phyloP scores from a whole-genome alignment of 2,797 vertebrate genomes.

The Melanogrammus aeglefinus region DNA sequence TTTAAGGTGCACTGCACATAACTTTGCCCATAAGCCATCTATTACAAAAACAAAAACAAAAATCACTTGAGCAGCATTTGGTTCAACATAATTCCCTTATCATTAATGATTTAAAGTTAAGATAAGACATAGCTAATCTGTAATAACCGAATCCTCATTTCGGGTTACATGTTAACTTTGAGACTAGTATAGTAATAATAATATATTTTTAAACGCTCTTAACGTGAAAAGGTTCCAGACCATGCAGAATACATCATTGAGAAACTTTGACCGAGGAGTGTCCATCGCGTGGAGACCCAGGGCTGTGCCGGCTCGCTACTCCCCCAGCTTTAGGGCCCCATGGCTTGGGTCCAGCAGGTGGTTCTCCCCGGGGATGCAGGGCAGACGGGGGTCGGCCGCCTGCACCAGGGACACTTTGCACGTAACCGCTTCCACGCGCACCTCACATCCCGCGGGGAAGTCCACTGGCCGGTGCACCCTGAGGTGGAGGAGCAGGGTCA shows the following conservation, averaged over 20 bases:
- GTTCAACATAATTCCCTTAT: neutral
- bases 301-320: conserved; percentile 59
- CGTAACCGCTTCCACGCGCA: conserved; percentile 79
- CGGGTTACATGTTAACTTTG: too few species aligned
- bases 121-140: neutral
- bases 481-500: conserved; percentile 8
- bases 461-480: conserved; percentile 90
- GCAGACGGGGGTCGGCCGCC: conserved; percentile 79
- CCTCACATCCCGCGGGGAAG: conserved; percentile 86
- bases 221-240: neutral
- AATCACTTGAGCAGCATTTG: neutral
- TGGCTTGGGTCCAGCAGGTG: conserved; percentile 69
- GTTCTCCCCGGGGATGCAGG: conserved; percentile 72
- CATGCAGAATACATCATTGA: neutral
- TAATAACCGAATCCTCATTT: neutral
- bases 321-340: conserved; percentile 61
- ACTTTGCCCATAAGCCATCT: neutral
- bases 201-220: neutral
- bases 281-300: neutral
- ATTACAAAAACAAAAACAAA: neutral
- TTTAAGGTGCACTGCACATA: neutral
- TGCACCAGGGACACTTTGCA: conserved; percentile 87
- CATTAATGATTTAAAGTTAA: neutral
- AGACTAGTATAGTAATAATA: neutral
- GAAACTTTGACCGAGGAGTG: conserved; percentile 5